Percentiles rank a stretch among this genome's conserved stretches.
Evolutionary conservation across 2,797 vertebrate genomes (phyloP).

Genomic region (Lutjanus argentimaculatus): DNA sequence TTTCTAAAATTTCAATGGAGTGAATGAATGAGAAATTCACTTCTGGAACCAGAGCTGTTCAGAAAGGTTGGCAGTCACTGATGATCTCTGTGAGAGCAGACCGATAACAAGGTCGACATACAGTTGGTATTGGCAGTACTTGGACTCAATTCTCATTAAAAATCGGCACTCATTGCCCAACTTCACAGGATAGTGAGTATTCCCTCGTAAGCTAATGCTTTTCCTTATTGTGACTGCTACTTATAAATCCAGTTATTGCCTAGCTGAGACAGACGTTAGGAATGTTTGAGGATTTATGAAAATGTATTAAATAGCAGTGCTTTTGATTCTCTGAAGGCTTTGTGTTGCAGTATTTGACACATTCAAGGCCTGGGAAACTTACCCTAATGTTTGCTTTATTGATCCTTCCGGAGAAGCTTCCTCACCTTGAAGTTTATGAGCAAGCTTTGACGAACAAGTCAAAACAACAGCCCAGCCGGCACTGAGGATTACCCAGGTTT

Average conservation of each 20-base stretch:
- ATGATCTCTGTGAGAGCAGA: no score
- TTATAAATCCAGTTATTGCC: background rate
- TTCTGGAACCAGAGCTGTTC: no score
- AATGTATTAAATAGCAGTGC: background rate
- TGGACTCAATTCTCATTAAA: no score
- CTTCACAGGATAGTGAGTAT: background rate
- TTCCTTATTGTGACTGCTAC: background rate
- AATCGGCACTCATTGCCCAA: no score
- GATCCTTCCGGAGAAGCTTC: constrained; percentile 58
- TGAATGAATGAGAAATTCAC: no score
- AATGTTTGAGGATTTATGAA: constrained; percentile 1
- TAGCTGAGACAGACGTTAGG: background rate
- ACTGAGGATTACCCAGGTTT: constrained; percentile 56
- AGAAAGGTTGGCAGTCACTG: no score
- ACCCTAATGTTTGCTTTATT: constrained; percentile 52
- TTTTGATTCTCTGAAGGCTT: background rate
- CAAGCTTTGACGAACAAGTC: constrained; percentile 57
- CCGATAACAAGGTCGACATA: no score
- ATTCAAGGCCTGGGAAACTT: constrained; percentile 47
- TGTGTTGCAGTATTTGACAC: constrained; percentile 1
- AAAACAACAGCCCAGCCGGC: constrained; percentile 45
- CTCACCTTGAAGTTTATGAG: constrained; percentile 67
- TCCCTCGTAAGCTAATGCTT: no score
- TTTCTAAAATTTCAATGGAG: no score
- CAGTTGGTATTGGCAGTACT: no score